phyloP scores from a whole-genome alignment of 2,888 invertebrate species.

The Oxyteleia sp. region DNA sequence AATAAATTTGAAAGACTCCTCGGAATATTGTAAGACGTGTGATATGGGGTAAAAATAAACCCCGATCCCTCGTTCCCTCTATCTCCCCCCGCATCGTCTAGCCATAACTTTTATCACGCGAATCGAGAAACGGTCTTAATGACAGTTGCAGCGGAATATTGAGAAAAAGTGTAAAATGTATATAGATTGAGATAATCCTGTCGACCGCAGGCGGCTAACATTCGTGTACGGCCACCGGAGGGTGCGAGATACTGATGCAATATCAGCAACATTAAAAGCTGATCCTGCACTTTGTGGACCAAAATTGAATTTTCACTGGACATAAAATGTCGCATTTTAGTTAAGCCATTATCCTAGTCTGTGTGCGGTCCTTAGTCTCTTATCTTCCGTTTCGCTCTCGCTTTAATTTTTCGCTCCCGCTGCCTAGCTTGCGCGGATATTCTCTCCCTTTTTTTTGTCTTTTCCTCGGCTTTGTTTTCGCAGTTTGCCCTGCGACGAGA shows the following conservation, averaged over 20 bases:
- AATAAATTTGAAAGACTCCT: slow-evolving; percentile 53
- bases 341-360: too few relatives aligned
- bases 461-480: too few relatives aligned
- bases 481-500: too few relatives aligned
- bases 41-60: slow-evolving; percentile 9
- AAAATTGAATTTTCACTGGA: slow-evolving; percentile 80
- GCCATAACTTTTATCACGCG: slow-evolving; percentile 43
- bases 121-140: slow-evolving; percentile 39
- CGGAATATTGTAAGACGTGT: slow-evolving; percentile 4
- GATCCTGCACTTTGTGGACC: slow-evolving; percentile 81
- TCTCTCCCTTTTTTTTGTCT: too few relatives aligned
- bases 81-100: background rate
- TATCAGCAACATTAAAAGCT: slow-evolving; percentile 81
- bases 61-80: slow-evolving; percentile 18
- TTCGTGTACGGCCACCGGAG: slow-evolving; percentile 14
- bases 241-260: slow-evolving; percentile 70
- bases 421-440: too few relatives aligned
- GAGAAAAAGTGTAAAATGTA: slow-evolving; percentile 56
- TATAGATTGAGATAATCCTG: slow-evolving; percentile 55
- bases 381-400: too few relatives aligned
- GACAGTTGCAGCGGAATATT: slow-evolving; percentile 44
- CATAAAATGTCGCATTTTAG: slow-evolving; percentile 81
- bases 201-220: slow-evolving; percentile 54
- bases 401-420: too few relatives aligned
- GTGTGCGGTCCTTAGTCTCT: too few relatives aligned